These are phyloP conservation scores for Eidolon helvum DNA, from an alignment of 2,113 vertebrate genomes.

Conservation along the genomic window DNA sequence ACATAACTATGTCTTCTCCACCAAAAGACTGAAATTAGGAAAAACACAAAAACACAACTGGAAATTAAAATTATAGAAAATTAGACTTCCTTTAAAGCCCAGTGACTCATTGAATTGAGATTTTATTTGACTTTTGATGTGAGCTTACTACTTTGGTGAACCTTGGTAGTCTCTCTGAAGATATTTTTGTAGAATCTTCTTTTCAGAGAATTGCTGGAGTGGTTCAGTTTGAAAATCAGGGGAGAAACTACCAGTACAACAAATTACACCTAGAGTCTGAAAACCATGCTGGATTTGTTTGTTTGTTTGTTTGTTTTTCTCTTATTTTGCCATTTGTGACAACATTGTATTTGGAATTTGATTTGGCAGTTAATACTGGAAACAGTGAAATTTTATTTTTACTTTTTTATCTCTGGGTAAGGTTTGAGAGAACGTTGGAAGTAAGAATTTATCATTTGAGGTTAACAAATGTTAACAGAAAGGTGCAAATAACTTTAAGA, in stretches of 20 bases:
- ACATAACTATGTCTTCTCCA: background rate
- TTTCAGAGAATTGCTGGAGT: background rate
- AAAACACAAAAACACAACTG: background rate
- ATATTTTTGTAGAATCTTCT: background rate
- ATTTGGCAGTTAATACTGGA: conserved; percentile 49
- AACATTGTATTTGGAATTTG: conserved; percentile 41
- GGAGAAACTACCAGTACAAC: background rate
- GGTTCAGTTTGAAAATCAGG: background rate
- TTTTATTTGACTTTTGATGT: conserved; percentile 30
- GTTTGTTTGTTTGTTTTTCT: background rate
- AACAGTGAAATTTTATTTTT: background rate
- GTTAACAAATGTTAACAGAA: background rate
- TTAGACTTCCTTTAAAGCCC: background rate
- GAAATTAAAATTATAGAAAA: conserved; percentile 15
- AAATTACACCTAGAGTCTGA: conserved; percentile 7
- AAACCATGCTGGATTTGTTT: background rate
- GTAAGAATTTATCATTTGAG: background rate
- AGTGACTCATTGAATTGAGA: background rate
- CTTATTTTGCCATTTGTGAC: background rate
- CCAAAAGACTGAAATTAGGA: background rate
- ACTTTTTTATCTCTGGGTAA: background rate
- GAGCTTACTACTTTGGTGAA: conserved; percentile 5
- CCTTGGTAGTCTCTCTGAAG: background rate
- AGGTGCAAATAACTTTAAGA: background rate
- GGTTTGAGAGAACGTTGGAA: background rate